Conservation (phyloP, 2,888 invertebrate genomes). For the Fragum sueziense region DNA sequence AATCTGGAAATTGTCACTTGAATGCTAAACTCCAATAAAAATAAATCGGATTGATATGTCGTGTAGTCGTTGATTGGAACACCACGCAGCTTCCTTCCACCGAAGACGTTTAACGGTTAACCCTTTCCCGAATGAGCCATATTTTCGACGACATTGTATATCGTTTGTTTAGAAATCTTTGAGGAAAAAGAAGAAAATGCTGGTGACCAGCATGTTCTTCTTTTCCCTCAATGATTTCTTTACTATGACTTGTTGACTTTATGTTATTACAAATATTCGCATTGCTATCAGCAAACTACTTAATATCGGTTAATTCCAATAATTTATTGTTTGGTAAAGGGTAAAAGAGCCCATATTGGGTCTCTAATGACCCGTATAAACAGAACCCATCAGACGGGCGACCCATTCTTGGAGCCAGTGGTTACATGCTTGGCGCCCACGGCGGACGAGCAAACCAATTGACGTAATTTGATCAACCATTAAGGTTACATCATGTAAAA, state of each 20-base stretch:
- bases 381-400: background rate
- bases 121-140: too few relatives aligned
- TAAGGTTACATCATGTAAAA: too few relatives aligned
- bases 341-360: constrained; percentile 11
- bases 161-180: background rate
- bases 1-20: background rate
- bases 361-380: constrained; percentile 9
- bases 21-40: constrained; percentile 8
- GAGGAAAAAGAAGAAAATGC: background rate
- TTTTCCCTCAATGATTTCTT: background rate
- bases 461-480: background rate
- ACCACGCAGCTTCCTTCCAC: background rate
- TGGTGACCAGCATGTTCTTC: background rate
- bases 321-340: too few relatives aligned
- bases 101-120: background rate
- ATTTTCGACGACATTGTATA: too few relatives aligned
- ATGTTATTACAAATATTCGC: too few relatives aligned
- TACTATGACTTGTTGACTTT: background rate
- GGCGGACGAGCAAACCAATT: background rate
- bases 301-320: too few relatives aligned
- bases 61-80: background rate
- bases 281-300: too few relatives aligned
- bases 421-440: background rate
- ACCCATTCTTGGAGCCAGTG: background rate
- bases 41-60: constrained; percentile 7